Conservation (phyloP, 2,888 invertebrate species). For the Cryptus armator region DNA sequence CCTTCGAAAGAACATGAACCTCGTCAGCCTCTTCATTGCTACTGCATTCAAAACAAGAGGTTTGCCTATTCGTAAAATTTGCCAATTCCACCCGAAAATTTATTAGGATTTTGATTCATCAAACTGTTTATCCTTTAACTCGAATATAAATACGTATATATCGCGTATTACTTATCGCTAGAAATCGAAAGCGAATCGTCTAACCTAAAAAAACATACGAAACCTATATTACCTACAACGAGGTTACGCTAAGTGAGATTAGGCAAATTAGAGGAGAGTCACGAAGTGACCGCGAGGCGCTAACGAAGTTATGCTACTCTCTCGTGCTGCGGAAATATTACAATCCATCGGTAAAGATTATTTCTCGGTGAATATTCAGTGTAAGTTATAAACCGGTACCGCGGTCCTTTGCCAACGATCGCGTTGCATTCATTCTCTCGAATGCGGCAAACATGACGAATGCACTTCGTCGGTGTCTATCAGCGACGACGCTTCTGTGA, state of each 20-base stretch:
- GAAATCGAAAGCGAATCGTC: neutral
- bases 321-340: slow-evolving; percentile 9
- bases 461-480: neutral
- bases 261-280: slow-evolving; percentile 52
- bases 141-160: too few species aligned
- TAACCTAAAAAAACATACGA: neutral
- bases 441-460: slow-evolving; percentile 16
- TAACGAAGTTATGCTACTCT: slow-evolving; percentile 35
- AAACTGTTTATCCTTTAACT: too few species aligned
- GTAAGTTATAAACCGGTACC: neutral
- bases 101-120: too few species aligned
- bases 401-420: neutral
- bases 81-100: too few species aligned
- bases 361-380: neutral
- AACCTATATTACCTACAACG: neutral
- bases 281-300: slow-evolving; percentile 55
- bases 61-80: too few species aligned
- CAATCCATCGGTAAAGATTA: neutral
- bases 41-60: neutral
- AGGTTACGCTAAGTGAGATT: slow-evolving; percentile 55
- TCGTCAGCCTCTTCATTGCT: slow-evolving; percentile 32
- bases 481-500: neutral
- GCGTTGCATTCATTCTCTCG: slow-evolving; percentile 1
- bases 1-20: slow-evolving; percentile 10
- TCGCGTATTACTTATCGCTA: neutral